Conservation (phyloP, 2,113 vertebrate species). For the Notothenia rossii region DNA sequence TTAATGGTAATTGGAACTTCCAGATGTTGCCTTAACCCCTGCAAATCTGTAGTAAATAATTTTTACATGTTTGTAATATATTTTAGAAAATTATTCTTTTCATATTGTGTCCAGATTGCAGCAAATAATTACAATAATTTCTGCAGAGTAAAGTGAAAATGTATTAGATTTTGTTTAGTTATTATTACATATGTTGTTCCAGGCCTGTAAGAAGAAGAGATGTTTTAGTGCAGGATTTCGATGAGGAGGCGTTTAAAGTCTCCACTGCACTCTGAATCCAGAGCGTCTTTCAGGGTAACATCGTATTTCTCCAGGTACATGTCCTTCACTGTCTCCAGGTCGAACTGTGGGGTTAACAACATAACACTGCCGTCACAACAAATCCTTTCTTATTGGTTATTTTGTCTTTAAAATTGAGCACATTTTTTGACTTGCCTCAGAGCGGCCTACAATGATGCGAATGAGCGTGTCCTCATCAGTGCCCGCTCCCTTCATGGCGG, state of each 20-base stretch:
- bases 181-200: too few relatives aligned
- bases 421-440: constrained; percentile 85
- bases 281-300: constrained; percentile 82
- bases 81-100: too few relatives aligned
- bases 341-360: constrained; percentile 68
- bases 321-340: constrained; percentile 86
- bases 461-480: constrained; percentile 93
- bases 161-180: too few relatives aligned
- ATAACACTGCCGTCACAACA: background rate
- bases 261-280: constrained; percentile 83
- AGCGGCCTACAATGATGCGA: constrained; percentile 90
- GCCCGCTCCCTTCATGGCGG: constrained; percentile 91
- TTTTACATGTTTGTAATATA: too few relatives aligned
- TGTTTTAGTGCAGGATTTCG: constrained; percentile 81
- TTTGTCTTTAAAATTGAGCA: background rate
- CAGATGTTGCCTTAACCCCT: too few relatives aligned
- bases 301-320: constrained; percentile 88
- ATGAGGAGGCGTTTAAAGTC: constrained; percentile 86
- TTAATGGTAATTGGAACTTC: too few relatives aligned
- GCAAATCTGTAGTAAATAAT: too few relatives aligned
- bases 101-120: too few relatives aligned
- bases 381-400: background rate
- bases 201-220: background rate
- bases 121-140: too few relatives aligned
- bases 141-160: too few relatives aligned